Conservation (phyloP, 2,797 vertebrate species). For the Protonibea diacanthus region DNA sequence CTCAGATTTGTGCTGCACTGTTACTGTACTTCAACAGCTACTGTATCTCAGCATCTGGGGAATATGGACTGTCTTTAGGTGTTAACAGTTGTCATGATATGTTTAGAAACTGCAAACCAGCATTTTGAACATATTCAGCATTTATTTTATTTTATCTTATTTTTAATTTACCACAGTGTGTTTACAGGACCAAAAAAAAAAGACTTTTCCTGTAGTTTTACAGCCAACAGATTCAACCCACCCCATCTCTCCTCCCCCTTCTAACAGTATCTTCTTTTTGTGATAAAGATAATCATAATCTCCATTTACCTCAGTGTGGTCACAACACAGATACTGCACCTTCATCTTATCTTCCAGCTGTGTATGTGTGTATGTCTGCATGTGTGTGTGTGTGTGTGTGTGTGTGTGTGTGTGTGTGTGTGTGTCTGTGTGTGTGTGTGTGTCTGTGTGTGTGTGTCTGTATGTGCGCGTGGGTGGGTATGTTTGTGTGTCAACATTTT, state of each 20-base stretch:
- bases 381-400: conserved; percentile 8
- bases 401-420: conserved; percentile 1
- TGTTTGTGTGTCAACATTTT: conserved; percentile 20
- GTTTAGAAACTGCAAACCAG: conserved; percentile 10
- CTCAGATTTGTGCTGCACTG: conserved; percentile 54
- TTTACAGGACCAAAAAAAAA: conserved; percentile 4
- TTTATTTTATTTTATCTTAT: background rate
- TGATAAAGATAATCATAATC: conserved; percentile 72
- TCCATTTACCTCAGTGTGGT: conserved; percentile 48
- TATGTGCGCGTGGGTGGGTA: background rate
- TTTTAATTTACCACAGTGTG: background rate
- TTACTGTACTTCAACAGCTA: conserved; percentile 33
- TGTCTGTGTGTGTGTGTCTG: background rate
- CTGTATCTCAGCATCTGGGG: conserved; percentile 34
- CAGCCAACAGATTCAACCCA: conserved; percentile 8
- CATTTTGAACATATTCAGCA: conserved; percentile 13
- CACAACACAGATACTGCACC: conserved; percentile 61
- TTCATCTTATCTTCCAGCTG: conserved; percentile 79
- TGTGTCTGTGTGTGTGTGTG: background rate
- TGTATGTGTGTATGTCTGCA: conserved; percentile 19
- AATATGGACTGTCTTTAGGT: conserved; percentile 16
- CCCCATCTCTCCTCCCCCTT: conserved; percentile 2
- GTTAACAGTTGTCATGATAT: conserved; percentile 16
- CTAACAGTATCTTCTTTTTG: conserved; percentile 47
- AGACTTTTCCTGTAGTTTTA: conserved; percentile 12